These are phyloP conservation scores for Raja brachyura DNA, from an alignment of 2,113 vertebrate species.

Conservation along the genomic window DNA sequence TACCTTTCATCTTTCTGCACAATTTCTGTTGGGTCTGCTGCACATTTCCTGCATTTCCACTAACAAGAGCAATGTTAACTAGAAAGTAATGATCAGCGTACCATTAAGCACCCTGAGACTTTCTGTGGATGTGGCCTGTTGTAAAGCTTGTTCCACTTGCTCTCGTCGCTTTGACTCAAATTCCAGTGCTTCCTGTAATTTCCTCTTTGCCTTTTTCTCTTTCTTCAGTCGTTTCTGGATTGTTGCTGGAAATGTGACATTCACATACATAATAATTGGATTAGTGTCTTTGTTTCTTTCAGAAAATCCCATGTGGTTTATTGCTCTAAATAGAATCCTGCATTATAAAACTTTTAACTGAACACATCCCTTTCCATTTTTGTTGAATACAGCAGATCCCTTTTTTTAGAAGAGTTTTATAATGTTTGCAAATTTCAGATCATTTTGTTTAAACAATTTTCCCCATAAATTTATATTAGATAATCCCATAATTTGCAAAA, in stretches of 20 bases:
- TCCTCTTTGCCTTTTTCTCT: slow-evolving; percentile 86
- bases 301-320: not conserved
- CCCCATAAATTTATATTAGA: not conserved
- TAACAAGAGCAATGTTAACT: not conserved
- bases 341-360: not conserved
- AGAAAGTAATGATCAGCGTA: slow-evolving; percentile 44
- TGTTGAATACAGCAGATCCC: not conserved
- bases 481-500: not conserved
- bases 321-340: not conserved
- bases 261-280: not conserved
- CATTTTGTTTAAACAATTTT: not conserved
- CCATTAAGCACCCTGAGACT: slow-evolving; percentile 72
- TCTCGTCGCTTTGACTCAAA: slow-evolving; percentile 79
- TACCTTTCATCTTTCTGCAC: not conserved
- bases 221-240: slow-evolving; percentile 85
- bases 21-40: not conserved
- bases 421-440: not conserved
- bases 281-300: not conserved
- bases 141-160: slow-evolving; percentile 77
- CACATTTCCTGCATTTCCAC: not conserved
- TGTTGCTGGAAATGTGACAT: slow-evolving; percentile 58
- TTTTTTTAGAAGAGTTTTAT: not conserved
- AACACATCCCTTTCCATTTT: not conserved
- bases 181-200: slow-evolving; percentile 82
- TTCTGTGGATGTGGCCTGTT: slow-evolving; percentile 67